phyloP scores from a whole-genome alignment of 2,113 vertebrate genomes.

The Gavialis gangeticus region DNA sequence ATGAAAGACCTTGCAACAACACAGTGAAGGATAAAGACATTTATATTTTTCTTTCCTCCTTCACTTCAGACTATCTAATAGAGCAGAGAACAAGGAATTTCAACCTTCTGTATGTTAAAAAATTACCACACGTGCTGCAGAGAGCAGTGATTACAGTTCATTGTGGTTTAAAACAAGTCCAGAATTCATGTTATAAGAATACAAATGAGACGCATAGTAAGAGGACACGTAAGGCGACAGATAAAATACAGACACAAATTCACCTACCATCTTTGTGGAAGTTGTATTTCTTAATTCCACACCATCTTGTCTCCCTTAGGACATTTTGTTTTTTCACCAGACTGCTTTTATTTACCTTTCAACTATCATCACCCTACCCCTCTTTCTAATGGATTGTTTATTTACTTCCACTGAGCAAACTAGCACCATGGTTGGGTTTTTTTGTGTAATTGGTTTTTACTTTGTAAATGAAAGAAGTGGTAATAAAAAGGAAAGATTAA shows the following conservation, averaged over 20 bases:
- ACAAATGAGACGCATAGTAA: neutral
- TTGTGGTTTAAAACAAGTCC: neutral
- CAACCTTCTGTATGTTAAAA: neutral
- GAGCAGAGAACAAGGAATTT: neutral
- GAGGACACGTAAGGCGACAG: neutral
- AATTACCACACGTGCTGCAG: neutral
- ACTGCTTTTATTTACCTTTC: neutral
- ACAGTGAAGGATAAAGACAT: neutral
- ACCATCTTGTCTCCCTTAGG: neutral
- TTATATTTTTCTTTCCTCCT: neutral
- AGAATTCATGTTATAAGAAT: neutral
- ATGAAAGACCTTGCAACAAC: neutral
- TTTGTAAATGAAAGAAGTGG: neutral
- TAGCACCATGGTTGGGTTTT: neutral
- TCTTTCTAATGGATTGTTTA: neutral
- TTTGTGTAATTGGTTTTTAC: neutral
- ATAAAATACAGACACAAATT: too few relatives aligned
- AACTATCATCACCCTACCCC: neutral
- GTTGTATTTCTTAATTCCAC: neutral
- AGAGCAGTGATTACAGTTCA: neutral
- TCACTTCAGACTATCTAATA: neutral
- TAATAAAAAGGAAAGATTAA: neutral
- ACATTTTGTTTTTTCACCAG: neutral
- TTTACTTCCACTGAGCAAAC: neutral
- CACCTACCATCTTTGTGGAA: neutral